phyloP scores from a whole-genome alignment of 2,113 vertebrate species.

The Gyps fulvus region DNA sequence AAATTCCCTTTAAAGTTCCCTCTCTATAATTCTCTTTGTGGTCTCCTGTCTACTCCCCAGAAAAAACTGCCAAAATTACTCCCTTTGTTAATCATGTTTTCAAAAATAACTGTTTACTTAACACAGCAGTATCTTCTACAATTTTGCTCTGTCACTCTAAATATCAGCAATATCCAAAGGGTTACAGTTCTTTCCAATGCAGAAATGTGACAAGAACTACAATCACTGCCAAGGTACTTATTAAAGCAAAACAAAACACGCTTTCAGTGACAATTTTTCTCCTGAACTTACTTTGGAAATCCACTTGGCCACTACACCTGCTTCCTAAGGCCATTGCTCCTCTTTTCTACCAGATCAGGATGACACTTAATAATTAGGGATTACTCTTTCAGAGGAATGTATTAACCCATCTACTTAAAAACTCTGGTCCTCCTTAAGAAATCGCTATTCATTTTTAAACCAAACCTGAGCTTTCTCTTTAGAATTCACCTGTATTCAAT shows the following conservation, averaged over 20 bases:
- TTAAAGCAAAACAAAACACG: background rate
- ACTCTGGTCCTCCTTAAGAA: background rate
- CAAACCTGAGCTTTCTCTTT: background rate
- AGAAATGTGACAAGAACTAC: background rate
- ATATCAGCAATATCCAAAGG: background rate
- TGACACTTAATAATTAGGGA: background rate
- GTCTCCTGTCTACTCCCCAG: background rate
- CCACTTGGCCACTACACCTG: background rate
- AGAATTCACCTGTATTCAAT: background rate
- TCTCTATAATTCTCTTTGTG: background rate
- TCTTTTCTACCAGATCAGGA: background rate
- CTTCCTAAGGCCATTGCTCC: background rate
- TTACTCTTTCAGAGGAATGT: background rate
- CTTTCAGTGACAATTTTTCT: background rate
- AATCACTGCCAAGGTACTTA: background rate
- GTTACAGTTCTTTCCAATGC: background rate
- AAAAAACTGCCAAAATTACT: background rate
- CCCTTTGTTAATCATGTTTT: background rate
- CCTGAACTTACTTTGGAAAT: background rate
- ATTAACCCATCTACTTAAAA: background rate
- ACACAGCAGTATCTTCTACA: background rate
- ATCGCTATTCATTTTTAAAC: background rate
- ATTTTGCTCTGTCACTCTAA: background rate
- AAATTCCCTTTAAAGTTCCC: background rate
- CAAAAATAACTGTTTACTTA: background rate